A percentile compares a stretch with the other conserved stretches of the same genome.
phyloP scores from a whole-genome alignment of 2,797 vertebrate genomes.

The Pteropus rufus region DNA sequence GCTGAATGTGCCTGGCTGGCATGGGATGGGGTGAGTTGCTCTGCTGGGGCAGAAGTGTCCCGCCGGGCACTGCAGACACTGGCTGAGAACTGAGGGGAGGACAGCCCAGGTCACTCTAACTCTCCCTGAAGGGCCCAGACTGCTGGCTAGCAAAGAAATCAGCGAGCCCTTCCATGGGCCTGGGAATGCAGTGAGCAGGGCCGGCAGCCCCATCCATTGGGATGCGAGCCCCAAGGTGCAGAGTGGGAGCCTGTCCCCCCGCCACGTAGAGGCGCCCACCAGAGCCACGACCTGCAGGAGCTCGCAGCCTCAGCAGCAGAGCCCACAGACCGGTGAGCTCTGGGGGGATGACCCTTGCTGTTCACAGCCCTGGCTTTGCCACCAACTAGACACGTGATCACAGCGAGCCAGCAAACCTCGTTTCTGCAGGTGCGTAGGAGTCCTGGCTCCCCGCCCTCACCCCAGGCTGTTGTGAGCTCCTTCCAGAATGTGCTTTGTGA shows the following conservation, averaged over 20 bases:
- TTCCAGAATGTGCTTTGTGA: neutral
- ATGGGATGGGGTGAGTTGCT: constrained; percentile 84
- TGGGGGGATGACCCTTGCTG: too few relatives aligned
- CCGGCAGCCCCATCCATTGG: neutral
- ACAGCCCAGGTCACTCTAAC: neutral
- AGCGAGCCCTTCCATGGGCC: accelerated
- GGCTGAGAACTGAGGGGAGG: constrained; percentile 83
- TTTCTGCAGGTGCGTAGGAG: neutral
- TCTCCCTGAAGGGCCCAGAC: neutral
- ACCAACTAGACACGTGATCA: neutral
- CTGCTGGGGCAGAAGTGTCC: constrained; percentile 90
- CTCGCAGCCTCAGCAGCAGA: neutral
- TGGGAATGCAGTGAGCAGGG: neutral
- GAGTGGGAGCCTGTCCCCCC: neutral
- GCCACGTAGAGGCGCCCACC: too few relatives aligned
- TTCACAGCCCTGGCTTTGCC: neutral
- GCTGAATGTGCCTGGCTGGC: constrained; percentile 87
- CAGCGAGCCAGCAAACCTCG: neutral
- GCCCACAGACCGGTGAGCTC: accelerated
- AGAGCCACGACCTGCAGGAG: too few relatives aligned
- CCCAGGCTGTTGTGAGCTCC: neutral
- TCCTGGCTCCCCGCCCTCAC: neutral
- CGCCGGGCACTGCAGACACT: constrained; percentile 88
- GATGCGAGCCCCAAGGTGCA: neutral
- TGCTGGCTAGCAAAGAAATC: neutral